Base-by-base conservation (phyloP, 2,888 invertebrate species). In the Meloe dianella region DNA sequence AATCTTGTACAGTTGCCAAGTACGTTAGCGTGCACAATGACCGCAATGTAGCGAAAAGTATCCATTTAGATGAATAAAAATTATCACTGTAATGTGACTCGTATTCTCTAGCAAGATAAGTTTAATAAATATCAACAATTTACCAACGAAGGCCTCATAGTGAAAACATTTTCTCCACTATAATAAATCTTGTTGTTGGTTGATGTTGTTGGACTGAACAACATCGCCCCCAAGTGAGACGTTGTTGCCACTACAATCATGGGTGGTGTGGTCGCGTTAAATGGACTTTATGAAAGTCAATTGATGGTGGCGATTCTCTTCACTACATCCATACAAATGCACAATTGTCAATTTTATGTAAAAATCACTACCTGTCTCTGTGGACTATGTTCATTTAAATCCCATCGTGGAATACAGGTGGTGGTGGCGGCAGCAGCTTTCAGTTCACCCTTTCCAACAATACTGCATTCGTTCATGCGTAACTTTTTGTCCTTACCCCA, bases 331-430 rank as follows among this genome's bases (percentile, higher is more conserved):
- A 54, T 14, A 24, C 71, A 71, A n/a, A n/a, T n/a, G n/a, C n/a
- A n/a, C n/a, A n/a, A n/a, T 70, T 68, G 67, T 71, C 71, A 69
- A 72, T 73, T 73, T 73, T 68, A 73, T 74, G 71, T 66, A 71
- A 69, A 72, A 74, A 74, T 65, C 70, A 71, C 69, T 66, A 65
- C 65, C 63, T 54, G 1, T 7, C 17, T 17, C 6, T 41, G 7
- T 17, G 17, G 9, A 20, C 54, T 64, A 30, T 30, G 65, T 68
- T 65, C 65, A 65, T 68, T 65, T 65, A 68, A 68, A 68, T 68
- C 68, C 60, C 63, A 65, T 63, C 65, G 8, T 24, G 17, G n/a
- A n/a, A n/a, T 22, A 12, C 54, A 12, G 14, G 22, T 24, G 47
- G 54, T 65, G 54, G 54, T 20, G 65, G 47, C 47, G 63, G 65